These are phyloP conservation scores for Odontesthes bonariensis DNA, from an alignment of 2,113 vertebrate species.

Conservation along the genomic window DNA sequence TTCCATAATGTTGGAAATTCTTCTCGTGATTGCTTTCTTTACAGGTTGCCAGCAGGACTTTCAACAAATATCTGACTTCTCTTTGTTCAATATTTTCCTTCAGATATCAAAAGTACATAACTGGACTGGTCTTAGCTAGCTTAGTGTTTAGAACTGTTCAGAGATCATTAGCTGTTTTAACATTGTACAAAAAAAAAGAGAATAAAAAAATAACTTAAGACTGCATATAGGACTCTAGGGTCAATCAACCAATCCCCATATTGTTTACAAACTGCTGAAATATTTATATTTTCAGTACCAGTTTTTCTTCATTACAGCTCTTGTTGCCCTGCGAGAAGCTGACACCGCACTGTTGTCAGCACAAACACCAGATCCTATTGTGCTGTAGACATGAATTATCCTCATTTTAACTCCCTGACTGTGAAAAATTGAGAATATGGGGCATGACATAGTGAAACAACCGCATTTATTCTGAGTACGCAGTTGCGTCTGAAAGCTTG, in stretches of 20 bases:
- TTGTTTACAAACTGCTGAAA: slow-evolving; percentile 31
- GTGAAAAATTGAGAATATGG: slow-evolving; percentile 15
- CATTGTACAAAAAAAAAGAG: background rate
- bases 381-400: slow-evolving; percentile 41
- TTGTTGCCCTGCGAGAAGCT: slow-evolving; percentile 36
- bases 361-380: slow-evolving; percentile 49
- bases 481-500: background rate
- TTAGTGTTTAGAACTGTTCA: background rate
- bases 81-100: too few relatives aligned
- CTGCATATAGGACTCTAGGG: too few relatives aligned
- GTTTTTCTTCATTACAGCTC: slow-evolving; percentile 33
- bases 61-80: too few relatives aligned
- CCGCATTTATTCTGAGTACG: background rate
- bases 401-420: slow-evolving; percentile 10
- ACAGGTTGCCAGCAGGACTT: too few relatives aligned
- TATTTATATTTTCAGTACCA: slow-evolving; percentile 30
- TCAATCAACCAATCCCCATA: background rate
- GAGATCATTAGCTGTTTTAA: background rate
- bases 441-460: background rate
- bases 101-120: too few relatives aligned
- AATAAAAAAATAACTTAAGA: too few relatives aligned
- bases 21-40: too few relatives aligned
- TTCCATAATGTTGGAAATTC: too few relatives aligned
- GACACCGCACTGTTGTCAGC: slow-evolving; percentile 51
- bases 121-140: background rate